Evolutionary conservation across 2,113 vertebrate species (phyloP).

Genomic region (Silurus asotus): DNA sequence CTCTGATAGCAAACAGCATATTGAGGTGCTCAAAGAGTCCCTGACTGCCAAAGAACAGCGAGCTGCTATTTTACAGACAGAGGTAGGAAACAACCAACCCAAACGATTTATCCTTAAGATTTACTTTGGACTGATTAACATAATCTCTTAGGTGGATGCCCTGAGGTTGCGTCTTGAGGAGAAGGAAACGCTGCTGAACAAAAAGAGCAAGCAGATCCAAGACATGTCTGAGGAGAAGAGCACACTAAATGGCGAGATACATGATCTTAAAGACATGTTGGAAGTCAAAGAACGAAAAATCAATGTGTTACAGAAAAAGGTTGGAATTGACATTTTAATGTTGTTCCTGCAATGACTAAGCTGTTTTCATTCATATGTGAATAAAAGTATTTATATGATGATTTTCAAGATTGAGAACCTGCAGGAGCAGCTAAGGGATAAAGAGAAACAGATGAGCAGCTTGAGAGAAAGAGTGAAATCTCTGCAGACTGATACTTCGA

Average conservation of each 20-base stretch:
- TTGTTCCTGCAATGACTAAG: background rate
- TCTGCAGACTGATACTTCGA: constrained; percentile 92
- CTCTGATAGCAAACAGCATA: constrained; percentile 98
- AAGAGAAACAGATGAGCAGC: constrained; percentile 97
- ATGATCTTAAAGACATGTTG: constrained; percentile 98
- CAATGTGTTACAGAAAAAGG: constrained; percentile 98
- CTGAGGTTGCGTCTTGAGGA: constrained; percentile 92
- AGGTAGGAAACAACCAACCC: constrained; percentile 74
- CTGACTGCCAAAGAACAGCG: constrained; percentile 96
- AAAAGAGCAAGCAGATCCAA: constrained; percentile 98
- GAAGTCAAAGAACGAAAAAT: constrained; percentile 98
- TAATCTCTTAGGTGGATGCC: constrained; percentile 84
- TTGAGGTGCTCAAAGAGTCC: constrained; percentile 96
- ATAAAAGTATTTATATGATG: background rate
- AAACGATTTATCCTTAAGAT: background rate
- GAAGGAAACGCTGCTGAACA: constrained; percentile 94
- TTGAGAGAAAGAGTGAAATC: constrained; percentile 96
- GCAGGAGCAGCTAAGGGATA: constrained; percentile 95
- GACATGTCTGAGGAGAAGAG: constrained; percentile 98
- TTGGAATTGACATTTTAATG: constrained; percentile 55
- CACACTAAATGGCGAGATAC: constrained; percentile 94
- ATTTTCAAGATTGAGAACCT: constrained; percentile 90
- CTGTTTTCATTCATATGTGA: background rate
- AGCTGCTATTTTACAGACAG: constrained; percentile 95
- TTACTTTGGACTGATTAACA: background rate